Evolutionary conservation across 2,888 invertebrate genomes (phyloP).

Genomic region (Sepioteuthis lessoniana): DNA sequence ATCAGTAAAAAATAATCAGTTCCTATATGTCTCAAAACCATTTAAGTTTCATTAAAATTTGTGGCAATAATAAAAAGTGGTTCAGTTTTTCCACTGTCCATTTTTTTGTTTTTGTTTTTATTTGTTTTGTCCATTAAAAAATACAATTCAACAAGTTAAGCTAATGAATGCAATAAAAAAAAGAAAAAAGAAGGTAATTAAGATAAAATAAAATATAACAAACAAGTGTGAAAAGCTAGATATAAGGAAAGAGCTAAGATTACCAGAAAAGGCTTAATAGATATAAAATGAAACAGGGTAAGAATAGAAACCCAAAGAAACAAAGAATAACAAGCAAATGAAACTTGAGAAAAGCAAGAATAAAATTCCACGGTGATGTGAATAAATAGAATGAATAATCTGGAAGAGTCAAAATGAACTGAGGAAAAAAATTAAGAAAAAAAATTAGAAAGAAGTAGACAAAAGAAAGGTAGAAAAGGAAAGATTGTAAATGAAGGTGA

Average conservation of each 20-base stretch:
- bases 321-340: not conserved
- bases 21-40: too few relatives aligned
- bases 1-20: too few relatives aligned
- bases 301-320: not conserved
- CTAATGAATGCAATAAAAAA: not conserved
- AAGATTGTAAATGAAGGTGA: not conserved
- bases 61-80: too few relatives aligned
- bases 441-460: not conserved
- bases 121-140: too few relatives aligned
- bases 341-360: not conserved
- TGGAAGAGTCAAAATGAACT: not conserved
- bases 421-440: not conserved
- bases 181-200: not conserved
- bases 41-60: too few relatives aligned
- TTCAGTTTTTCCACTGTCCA: too few relatives aligned
- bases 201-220: not conserved
- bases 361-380: not conserved
- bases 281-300: not conserved
- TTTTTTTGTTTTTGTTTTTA: too few relatives aligned
- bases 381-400: not conserved
- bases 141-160: not conserved
- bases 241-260: not conserved
- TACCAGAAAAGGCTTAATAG: not conserved
- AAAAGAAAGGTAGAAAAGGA: not conserved
- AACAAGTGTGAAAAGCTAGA: not conserved